Conservation (phyloP, 2,797 vertebrate genomes). For the Momotus momota region DNA sequence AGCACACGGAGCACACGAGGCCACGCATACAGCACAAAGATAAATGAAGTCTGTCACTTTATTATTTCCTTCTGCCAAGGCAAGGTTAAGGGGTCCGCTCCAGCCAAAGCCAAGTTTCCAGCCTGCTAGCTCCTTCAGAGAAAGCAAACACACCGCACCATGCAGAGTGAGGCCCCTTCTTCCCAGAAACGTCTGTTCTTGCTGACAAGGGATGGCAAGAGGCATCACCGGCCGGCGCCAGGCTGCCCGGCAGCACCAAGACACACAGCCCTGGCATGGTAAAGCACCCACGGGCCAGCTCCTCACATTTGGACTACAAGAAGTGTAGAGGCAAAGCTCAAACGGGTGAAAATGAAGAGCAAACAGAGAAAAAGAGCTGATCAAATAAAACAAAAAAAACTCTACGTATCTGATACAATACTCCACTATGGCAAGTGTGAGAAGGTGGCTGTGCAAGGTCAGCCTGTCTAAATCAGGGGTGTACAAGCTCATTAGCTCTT, state of each 20-base stretch:
- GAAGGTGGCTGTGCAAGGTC: not conserved
- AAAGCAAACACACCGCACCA: not conserved
- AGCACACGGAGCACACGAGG: not conserved
- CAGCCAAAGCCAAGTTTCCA: slow-evolving; percentile 53
- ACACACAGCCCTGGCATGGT: not conserved
- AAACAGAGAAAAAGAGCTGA: not conserved
- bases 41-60: slow-evolving; percentile 62
- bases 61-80: slow-evolving; percentile 62
- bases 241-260: not conserved
- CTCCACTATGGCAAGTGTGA: accelerated
- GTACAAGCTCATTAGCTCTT: not conserved
- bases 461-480: not conserved
- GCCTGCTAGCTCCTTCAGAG: slow-evolving; percentile 7
- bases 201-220: not conserved
- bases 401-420: not conserved
- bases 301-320: accelerated
- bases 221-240: not conserved
- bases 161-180: not conserved
- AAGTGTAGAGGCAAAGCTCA: not conserved
- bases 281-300: not conserved
- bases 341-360: not conserved
- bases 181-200: not conserved
- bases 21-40: not conserved
- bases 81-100: slow-evolving; percentile 46
- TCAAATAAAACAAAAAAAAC: not conserved